Conservation (phyloP, 2,113 vertebrate genomes). For the Nanorana parkeri region DNA sequence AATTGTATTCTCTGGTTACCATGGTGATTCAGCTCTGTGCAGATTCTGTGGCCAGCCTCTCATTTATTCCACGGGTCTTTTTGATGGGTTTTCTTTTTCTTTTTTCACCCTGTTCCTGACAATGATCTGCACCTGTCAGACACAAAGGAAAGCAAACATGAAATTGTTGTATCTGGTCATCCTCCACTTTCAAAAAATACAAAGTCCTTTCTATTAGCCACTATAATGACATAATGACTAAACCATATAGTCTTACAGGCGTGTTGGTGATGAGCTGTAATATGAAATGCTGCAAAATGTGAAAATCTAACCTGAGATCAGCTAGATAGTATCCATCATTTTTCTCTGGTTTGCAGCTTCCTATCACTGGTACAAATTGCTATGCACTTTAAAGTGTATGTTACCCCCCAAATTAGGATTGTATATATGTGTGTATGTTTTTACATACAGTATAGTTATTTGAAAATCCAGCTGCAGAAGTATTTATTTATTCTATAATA, state of each 20-base stretch:
- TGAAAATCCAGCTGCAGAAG: no score
- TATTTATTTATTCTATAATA: no score
- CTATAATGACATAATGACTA: background rate
- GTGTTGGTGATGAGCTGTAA: background rate
- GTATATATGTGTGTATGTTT: no score
- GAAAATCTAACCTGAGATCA: no score
- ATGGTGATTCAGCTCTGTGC: constrained; percentile 64
- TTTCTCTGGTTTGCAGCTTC: no score
- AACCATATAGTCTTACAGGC: background rate
- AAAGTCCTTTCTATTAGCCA: background rate
- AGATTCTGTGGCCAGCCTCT: constrained; percentile 57
- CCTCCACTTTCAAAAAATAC: background rate
- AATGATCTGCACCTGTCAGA: constrained; percentile 71
- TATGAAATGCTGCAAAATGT: no score
- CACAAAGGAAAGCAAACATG: constrained; percentile 63
- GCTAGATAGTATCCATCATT: no score
- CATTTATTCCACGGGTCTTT: constrained; percentile 60
- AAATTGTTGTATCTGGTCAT: constrained; percentile 46
- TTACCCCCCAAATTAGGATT: no score
- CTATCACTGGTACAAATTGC: no score
- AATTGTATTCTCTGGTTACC: constrained; percentile 65
- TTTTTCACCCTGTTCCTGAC: constrained; percentile 63
- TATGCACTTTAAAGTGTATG: no score
- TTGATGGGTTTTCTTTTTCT: constrained; percentile 64
- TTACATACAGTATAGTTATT: no score